Base-by-base conservation (phyloP, 2,888 invertebrate genomes). In the Hofmannophila pseudospretella region DNA sequence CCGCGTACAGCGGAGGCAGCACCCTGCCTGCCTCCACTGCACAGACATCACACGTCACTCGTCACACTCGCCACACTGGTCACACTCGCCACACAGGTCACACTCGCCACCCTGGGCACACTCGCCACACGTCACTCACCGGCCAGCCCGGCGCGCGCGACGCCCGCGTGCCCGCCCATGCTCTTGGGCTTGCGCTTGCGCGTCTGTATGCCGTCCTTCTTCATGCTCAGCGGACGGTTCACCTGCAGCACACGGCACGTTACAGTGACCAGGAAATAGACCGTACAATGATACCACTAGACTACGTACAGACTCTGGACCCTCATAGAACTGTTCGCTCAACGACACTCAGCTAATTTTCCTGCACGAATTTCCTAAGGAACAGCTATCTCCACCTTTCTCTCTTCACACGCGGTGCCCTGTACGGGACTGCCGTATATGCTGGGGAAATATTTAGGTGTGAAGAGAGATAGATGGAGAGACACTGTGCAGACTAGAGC, bases 201-300 rank as follows among this genome's bases (percentile, higher is more conserved):
- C 35, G 97, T 98, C 86, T 99, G 98, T 67, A 99, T 99, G 31
- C 97, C 97, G 53, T 99, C 99, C 82, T 99, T 99, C 84, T 98
- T 98, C 98, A 99, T 99, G 57, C 97, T 96, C 55, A 96, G 88
- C 36, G 99, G 99, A 50, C 99, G 93, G 77, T 95, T 94, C 42
- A 97, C 94, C 96, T 97, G 89, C 47, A 68, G 67, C 39, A 37
- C 39, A 22, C 35, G 39, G 41, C 32, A 36, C 10, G 34, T 25
- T 34, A 11, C n/a, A n/a, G n/a, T n/a, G n/a, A n/a, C n/a, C n/a
- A n/a, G n/a, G n/a, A n/a, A n/a, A n/a, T n/a, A n/a, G n/a, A n/a
- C n/a, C n/a, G n/a, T n/a, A n/a, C n/a, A n/a, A n/a, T n/a, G n/a
- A n/a, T n/a, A n/a, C n/a, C n/a, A n/a, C n/a, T n/a, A n/a, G n/a